Evolutionary conservation across 1,140 invertebrate genomes (phyloP).

Genomic region (Maconellicoccus hirsutus): DNA sequence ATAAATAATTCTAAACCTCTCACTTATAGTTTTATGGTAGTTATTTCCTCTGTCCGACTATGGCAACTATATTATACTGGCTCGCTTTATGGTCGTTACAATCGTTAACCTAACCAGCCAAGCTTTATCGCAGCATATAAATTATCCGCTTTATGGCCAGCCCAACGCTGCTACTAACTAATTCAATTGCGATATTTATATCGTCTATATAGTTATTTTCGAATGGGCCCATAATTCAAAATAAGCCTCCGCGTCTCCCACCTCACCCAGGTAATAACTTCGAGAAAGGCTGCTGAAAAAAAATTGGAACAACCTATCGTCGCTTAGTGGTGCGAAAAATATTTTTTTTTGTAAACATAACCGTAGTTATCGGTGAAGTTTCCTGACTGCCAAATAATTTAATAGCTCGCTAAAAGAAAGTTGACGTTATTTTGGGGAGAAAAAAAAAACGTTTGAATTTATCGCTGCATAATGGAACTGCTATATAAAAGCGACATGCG

Average conservation of each 20-base stretch:
- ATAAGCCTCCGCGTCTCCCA: background rate
- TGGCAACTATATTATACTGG: slow-evolving; percentile 22
- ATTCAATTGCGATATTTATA: slow-evolving; percentile 22
- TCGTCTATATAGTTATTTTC: slow-evolving; percentile 22
- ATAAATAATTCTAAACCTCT: slow-evolving; percentile 22
- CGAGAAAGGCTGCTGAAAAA: background rate
- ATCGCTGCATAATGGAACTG: background rate
- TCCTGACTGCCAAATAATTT: slow-evolving; percentile 8
- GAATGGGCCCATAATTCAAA: slow-evolving; percentile 20
- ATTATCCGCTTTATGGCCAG: slow-evolving; percentile 19
- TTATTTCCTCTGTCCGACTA: slow-evolving; percentile 22
- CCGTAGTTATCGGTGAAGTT: slow-evolving; percentile 2
- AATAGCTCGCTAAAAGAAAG: slow-evolving; percentile 4
- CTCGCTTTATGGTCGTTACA: slow-evolving; percentile 22
- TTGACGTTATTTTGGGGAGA: background rate
- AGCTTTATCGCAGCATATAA: slow-evolving; percentile 22
- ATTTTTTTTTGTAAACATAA: background rate
- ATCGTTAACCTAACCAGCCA: slow-evolving; percentile 22
- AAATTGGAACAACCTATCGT: slow-evolving; percentile 8
- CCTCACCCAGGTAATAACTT: background rate
- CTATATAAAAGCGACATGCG: background rate
- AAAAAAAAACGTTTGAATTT: background rate
- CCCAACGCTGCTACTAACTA: slow-evolving; percentile 19
- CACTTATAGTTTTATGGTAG: slow-evolving; percentile 22
- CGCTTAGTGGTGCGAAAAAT: slow-evolving; percentile 7